These are phyloP conservation scores for Operophtera brumata DNA, from an alignment of 2,888 invertebrate genomes.

Conservation along the genomic window DNA sequence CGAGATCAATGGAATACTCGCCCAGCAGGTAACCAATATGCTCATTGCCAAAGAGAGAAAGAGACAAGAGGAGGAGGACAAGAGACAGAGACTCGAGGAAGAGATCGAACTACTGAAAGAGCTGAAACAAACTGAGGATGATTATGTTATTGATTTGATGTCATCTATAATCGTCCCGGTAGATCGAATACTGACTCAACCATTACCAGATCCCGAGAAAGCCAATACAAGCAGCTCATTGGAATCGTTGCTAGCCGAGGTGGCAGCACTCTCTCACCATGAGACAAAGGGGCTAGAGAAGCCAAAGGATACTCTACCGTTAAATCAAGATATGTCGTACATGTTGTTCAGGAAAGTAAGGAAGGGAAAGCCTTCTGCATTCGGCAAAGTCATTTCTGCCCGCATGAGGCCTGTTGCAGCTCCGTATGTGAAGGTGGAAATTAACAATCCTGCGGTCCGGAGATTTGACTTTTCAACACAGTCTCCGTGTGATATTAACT, in stretches of 20 bases:
- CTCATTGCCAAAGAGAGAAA: constrained; percentile 61
- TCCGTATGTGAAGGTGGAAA: constrained; percentile 51
- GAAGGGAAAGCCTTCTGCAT: constrained; percentile 55
- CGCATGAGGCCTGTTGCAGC: constrained; percentile 53
- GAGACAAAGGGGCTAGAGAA: constrained; percentile 1
- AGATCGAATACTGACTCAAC: constrained; percentile 22
- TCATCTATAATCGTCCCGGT: constrained; percentile 48
- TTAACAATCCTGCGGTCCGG: constrained; percentile 38
- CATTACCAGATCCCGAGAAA: constrained; percentile 15
- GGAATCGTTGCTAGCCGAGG: constrained; percentile 51
- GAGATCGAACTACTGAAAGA: constrained; percentile 45
- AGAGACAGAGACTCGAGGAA: constrained; percentile 42
- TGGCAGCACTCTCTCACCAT: neutral
- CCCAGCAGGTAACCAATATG: constrained; percentile 66
- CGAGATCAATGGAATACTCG: constrained; percentile 52
- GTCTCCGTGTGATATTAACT: constrained; percentile 64
- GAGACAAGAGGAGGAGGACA: constrained; percentile 49
- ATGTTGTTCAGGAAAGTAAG: constrained; percentile 51
- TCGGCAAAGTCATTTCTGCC: constrained; percentile 61
- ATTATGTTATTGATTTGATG: constrained; percentile 60
- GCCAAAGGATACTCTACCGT: constrained; percentile 18
- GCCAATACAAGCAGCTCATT: constrained; percentile 47
- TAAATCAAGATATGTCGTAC: constrained; percentile 55
- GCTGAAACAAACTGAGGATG: constrained; percentile 42
- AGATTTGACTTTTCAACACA: constrained; percentile 61